These are phyloP conservation scores for Micrasema longulum DNA, from an alignment of 1,140 invertebrate genomes.

Conservation along the genomic window DNA sequence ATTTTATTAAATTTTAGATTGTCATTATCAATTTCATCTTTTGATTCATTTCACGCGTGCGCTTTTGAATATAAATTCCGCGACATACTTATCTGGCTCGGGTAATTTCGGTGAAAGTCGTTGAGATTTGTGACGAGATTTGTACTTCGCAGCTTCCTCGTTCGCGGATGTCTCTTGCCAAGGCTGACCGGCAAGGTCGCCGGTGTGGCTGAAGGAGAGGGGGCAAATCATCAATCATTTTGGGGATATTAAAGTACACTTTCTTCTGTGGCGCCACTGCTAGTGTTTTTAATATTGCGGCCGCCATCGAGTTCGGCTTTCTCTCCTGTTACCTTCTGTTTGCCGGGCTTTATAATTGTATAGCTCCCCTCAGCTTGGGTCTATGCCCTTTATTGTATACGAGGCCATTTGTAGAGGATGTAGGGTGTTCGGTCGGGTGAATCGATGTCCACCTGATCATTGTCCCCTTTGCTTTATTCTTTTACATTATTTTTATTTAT, in stretches of 20 bases:
- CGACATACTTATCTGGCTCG: slow-evolving; percentile 44
- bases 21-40: slow-evolving; percentile 38
- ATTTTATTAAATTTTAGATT: slow-evolving; percentile 32
- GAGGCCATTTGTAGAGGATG: slow-evolving; percentile 24
- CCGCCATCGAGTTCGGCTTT: slow-evolving; percentile 36
- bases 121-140: slow-evolving; percentile 28
- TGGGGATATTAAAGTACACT: slow-evolving; percentile 17
- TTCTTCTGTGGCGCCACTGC: slow-evolving; percentile 35
- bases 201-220: not conserved
- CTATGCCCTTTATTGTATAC: slow-evolving; percentile 31
- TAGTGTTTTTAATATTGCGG: slow-evolving; percentile 24
- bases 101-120: slow-evolving; percentile 48
- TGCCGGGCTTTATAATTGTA: not conserved
- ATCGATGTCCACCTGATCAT: slow-evolving; percentile 12
- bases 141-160: slow-evolving; percentile 28
- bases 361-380: not conserved
- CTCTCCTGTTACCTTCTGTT: slow-evolving; percentile 35
- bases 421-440: slow-evolving; percentile 44
- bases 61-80: slow-evolving; percentile 33
- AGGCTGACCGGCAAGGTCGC: slow-evolving; percentile 46
- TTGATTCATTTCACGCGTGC: slow-evolving; percentile 34
- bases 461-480: not conserved
- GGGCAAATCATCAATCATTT: slow-evolving; percentile 10
- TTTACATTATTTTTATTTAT: too few species aligned
- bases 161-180: slow-evolving; percentile 41